Evolutionary conservation across 2,888 invertebrate species (phyloP).

Genomic region (Steinernema scapterisci): DNA sequence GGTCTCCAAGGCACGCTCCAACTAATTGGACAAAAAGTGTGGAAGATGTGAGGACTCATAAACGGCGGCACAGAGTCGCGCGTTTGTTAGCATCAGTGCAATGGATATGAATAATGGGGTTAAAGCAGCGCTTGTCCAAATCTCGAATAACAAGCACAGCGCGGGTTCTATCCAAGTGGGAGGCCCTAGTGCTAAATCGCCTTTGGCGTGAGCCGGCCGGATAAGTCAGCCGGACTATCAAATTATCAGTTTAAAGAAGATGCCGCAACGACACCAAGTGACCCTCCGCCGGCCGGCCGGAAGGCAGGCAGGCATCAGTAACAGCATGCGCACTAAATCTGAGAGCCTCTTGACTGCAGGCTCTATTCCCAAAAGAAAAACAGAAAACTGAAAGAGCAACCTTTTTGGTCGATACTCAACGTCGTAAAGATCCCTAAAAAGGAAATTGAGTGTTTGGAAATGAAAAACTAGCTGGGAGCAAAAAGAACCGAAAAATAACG

Average conservation of each 20-base stretch:
- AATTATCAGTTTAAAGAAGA: conserved; percentile 20
- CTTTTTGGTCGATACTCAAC: conserved; percentile 31
- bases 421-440: conserved; percentile 32
- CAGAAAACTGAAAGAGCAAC: conserved; percentile 30
- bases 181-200: conserved; percentile 29
- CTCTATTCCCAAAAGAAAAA: conserved; percentile 30
- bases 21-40: conserved; percentile 1
- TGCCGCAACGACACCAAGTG: not conserved
- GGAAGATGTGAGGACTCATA: not conserved
- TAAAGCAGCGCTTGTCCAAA: conserved; percentile 31
- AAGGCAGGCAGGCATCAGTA: not conserved
- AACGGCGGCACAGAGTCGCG: not conserved
- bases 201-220: conserved; percentile 22
- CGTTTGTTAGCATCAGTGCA: conserved; percentile 31
- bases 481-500: conserved; percentile 8
- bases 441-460: conserved; percentile 31
- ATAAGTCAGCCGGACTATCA: conserved; percentile 13
- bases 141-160: conserved; percentile 28
- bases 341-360: conserved; percentile 13
- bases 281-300: not conserved
- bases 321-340: conserved; percentile 25
- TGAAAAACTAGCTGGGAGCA: conserved; percentile 19
- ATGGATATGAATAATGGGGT: conserved; percentile 32
- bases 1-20: not conserved
- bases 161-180: conserved; percentile 20